phyloP scores from a whole-genome alignment of 1,140 invertebrate species.

The Drosophila equinoxialis region DNA sequence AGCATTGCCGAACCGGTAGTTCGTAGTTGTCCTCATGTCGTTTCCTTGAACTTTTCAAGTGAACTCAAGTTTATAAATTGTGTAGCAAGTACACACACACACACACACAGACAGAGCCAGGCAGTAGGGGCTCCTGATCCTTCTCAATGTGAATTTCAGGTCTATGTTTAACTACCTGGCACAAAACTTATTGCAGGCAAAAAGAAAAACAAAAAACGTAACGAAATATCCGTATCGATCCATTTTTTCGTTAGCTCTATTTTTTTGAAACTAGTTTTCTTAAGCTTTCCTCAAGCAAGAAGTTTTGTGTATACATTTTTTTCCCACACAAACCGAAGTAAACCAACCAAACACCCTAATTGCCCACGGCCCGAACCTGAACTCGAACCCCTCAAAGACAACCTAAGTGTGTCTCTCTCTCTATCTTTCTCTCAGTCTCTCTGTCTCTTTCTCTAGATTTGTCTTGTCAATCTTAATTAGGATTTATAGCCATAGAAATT shows the following conservation, averaged over 20 bases:
- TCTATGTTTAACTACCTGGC: constrained; percentile 65
- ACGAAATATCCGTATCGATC: constrained; percentile 13
- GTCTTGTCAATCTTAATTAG: constrained; percentile 76
- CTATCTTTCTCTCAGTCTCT: not conserved
- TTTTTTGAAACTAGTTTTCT: constrained; percentile 50
- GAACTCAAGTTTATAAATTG: constrained; percentile 82
- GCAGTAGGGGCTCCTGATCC: not conserved
- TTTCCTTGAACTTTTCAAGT: constrained; percentile 80
- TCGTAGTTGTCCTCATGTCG: constrained; percentile 38
- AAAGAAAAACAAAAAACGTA: not conserved
- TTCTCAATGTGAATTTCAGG: constrained; percentile 41
- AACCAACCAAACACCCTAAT: constrained; percentile 49
- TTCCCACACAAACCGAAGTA: constrained; percentile 54
- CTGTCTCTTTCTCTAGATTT: constrained; percentile 5
- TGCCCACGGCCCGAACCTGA: constrained; percentile 31
- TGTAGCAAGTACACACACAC: constrained; percentile 68
- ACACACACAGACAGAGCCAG: not conserved
- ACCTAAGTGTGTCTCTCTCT: constrained; percentile 17
- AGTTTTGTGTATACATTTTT: constrained; percentile 20
- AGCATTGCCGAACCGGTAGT: constrained; percentile 61
- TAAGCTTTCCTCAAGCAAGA: constrained; percentile 36
- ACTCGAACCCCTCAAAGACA: constrained; percentile 13
- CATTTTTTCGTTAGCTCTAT: constrained; percentile 40
- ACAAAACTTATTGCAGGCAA: constrained; percentile 20
- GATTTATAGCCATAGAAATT: constrained; percentile 67